Conservation (phyloP, 2,113 vertebrate genomes). For the Plestiodon gilberti region DNA sequence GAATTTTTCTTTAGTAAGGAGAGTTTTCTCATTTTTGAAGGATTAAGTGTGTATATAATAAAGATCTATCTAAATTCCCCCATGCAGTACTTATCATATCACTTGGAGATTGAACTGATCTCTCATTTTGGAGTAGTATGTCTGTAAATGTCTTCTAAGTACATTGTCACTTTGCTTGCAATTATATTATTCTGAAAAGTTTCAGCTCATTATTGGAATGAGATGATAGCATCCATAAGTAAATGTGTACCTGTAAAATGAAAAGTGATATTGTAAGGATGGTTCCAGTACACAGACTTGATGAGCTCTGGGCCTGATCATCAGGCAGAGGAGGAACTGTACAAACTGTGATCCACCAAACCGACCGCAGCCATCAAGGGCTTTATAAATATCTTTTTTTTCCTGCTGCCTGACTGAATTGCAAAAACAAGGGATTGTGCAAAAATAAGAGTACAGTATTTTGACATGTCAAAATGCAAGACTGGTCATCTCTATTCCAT, state of each 20-base stretch:
- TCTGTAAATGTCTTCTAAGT: slow-evolving; percentile 26
- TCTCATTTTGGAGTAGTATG: slow-evolving; percentile 38
- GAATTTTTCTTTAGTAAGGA: slow-evolving; percentile 22
- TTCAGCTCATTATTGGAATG: not conserved
- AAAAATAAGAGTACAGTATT: not conserved
- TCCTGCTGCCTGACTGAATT: not conserved
- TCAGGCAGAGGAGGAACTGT: not conserved
- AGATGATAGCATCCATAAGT: not conserved
- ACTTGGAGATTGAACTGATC: slow-evolving; percentile 38
- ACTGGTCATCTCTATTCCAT: not conserved
- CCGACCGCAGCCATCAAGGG: not conserved
- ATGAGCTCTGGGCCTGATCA: not conserved
- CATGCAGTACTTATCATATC: slow-evolving; percentile 24
- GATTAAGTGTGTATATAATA: slow-evolving; percentile 22
- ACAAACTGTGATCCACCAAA: not conserved
- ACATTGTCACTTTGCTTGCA: not conserved
- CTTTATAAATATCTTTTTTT: not conserved
- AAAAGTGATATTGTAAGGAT: not conserved
- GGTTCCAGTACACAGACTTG: not conserved
- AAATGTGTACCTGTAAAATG: not conserved
- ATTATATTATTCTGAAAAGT: slow-evolving; percentile 24
- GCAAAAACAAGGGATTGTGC: not conserved
- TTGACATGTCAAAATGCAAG: not conserved
- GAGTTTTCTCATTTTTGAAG: not conserved
- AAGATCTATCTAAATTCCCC: slow-evolving; percentile 25